Percentiles rank a stretch among this genome's conserved stretches.
Conservation (phyloP, 2,888 invertebrate species). For the Tenthredo amoena region DNA sequence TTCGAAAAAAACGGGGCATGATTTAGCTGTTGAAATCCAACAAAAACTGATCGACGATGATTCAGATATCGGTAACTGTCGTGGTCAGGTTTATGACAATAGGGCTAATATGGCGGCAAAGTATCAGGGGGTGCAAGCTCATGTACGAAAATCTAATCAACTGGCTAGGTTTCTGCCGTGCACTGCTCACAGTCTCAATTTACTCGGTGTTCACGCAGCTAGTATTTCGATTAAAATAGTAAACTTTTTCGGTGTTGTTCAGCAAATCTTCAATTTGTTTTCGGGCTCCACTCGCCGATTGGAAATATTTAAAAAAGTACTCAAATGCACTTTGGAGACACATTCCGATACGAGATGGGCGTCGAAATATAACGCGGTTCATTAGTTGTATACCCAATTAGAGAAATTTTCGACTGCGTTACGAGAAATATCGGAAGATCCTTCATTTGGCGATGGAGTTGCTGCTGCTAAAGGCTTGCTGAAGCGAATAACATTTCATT, state of each 20-base stretch:
- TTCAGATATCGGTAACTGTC: constrained; percentile 57
- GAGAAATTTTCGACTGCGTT: constrained; percentile 3
- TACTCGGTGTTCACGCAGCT: constrained; percentile 51
- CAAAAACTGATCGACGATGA: constrained; percentile 47
- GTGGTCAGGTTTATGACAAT: constrained; percentile 60
- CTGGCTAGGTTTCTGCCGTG: constrained; percentile 57
- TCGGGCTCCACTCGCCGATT: constrained; percentile 14
- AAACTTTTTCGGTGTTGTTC: constrained; percentile 4
- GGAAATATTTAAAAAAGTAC: constrained; percentile 19
- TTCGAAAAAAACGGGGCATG: not conserved
- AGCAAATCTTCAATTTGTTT: constrained; percentile 14
- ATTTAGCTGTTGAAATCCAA: constrained; percentile 3
- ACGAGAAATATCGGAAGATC: constrained; percentile 24
- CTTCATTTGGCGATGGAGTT: constrained; percentile 18
- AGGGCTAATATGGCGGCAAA: constrained; percentile 58
- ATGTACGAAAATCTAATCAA: constrained; percentile 54
- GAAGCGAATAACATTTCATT: constrained; percentile 24
- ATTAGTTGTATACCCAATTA: constrained; percentile 24
- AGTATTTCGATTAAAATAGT: constrained; percentile 26
- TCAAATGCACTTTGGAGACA: constrained; percentile 4
- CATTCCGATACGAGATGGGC: constrained; percentile 19
- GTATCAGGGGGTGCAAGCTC: constrained; percentile 58
- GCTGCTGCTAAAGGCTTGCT: constrained; percentile 11
- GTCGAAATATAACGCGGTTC: constrained; percentile 29
- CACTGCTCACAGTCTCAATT: constrained; percentile 56